These are phyloP conservation scores for Fukomys damarensis DNA, from an alignment of 2,113 vertebrate species.

Conservation along the genomic window DNA sequence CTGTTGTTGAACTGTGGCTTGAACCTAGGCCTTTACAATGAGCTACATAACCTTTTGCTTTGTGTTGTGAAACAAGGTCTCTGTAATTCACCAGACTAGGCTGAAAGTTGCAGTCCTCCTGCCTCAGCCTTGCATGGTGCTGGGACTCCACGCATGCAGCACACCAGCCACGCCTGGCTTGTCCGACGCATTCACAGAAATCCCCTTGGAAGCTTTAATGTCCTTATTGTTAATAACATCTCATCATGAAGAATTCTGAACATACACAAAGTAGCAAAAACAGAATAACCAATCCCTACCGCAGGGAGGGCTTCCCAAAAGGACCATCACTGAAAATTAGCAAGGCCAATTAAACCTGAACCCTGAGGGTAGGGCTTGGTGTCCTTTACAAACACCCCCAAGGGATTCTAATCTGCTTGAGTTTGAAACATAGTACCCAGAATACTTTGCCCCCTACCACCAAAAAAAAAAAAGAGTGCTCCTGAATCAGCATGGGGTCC, in stretches of 20 bases:
- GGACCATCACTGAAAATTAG: neutral
- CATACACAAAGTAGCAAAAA: neutral
- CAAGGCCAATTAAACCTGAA: neutral
- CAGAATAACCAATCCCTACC: neutral
- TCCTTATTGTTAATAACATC: neutral
- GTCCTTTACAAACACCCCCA: neutral
- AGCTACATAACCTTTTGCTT: neutral
- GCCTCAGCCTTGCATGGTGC: neutral
- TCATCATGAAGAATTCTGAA: slow-evolving; percentile 14
- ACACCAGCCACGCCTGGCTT: neutral
- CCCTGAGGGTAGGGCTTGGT: neutral
- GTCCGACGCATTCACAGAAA: neutral
- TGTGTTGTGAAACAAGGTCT: neutral
- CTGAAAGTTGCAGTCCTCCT: neutral
- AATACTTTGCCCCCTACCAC: too few species aligned
- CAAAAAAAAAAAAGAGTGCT: neutral
- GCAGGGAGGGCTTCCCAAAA: neutral
- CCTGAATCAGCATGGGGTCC: neutral
- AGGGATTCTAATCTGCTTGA: neutral
- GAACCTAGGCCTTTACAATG: neutral
- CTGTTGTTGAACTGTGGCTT: neutral
- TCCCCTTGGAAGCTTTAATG: neutral
- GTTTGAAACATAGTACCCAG: neutral
- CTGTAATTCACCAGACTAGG: neutral
- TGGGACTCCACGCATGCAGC: neutral